phyloP scores from a whole-genome alignment of 2,797 vertebrate species.

The Dicrostonyx torquatus region DNA sequence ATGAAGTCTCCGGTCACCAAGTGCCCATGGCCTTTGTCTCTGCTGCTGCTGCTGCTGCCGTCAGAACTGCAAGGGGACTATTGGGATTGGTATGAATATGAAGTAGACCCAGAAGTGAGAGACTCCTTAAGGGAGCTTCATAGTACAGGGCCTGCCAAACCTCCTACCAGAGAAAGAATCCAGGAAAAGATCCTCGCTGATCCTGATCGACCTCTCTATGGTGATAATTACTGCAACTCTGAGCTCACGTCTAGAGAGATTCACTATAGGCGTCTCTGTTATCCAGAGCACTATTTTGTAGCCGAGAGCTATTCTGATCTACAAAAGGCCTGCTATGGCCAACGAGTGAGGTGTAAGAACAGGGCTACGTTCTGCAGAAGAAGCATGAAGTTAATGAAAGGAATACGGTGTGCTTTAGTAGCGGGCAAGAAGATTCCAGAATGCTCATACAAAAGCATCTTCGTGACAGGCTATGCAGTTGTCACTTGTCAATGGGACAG shows the following conservation, averaged over 20 bases:
- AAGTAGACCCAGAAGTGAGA: fast-evolving
- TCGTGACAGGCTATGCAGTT: neutral
- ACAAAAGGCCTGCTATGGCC: fast-evolving
- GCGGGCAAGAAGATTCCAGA: fast-evolving
- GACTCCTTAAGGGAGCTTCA: fast-evolving
- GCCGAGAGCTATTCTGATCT: fast-evolving
- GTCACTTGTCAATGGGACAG: slow-evolving; percentile 59
- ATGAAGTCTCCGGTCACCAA: neutral
- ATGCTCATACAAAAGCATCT: fast-evolving
- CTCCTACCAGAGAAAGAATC: neutral
- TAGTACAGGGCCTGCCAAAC: neutral
- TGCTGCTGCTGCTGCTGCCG: slow-evolving; percentile 18
- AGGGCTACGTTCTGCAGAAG: neutral
- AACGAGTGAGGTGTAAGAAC: neutral
- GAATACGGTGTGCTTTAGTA: neutral
- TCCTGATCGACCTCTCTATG: fast-evolving
- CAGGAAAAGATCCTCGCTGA: neutral
- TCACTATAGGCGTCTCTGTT: neutral
- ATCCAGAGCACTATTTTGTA: slow-evolving; percentile 36
- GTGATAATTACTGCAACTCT: fast-evolving
- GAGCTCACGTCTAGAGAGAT: neutral
- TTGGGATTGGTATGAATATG: neutral
- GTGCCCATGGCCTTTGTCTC: neutral
- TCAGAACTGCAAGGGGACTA: neutral
- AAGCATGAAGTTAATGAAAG: fast-evolving